phyloP scores from a whole-genome alignment of 2,888 invertebrate genomes.

The Chloromyia formosa region DNA sequence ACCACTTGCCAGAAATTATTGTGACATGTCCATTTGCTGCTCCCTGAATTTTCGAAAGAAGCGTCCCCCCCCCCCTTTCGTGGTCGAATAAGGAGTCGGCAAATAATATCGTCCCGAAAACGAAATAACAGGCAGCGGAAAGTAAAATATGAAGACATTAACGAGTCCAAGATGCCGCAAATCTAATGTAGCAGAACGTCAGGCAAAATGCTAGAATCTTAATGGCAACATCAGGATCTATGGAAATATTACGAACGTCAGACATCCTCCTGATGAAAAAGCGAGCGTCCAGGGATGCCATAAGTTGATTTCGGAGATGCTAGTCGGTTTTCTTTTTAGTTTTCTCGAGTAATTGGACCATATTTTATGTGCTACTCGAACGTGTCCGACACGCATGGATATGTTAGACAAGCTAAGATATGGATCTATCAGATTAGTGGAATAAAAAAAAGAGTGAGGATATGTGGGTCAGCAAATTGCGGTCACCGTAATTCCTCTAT shows the following conservation, averaged over 20 bases:
- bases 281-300: no score
- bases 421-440: neutral
- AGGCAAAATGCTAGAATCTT: constrained; percentile 24
- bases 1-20: constrained; percentile 6
- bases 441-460: no score
- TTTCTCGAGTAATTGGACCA: no score
- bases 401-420: neutral
- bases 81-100: neutral
- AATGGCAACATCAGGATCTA: constrained; percentile 1
- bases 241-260: constrained; percentile 3
- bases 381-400: no score
- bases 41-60: no score
- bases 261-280: neutral
- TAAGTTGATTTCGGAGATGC: no score
- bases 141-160: constrained; percentile 32
- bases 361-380: no score
- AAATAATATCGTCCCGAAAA: neutral
- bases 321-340: no score
- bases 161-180: constrained; percentile 31
- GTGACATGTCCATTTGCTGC: neutral
- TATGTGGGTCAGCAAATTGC: no score
- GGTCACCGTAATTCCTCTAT: no score
- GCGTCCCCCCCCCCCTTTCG: neutral
- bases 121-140: constrained; percentile 1
- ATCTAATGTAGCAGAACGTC: constrained; percentile 34